Evolutionary conservation across 2,113 vertebrate species (phyloP).

Genomic region (Polypterus senegalus): DNA sequence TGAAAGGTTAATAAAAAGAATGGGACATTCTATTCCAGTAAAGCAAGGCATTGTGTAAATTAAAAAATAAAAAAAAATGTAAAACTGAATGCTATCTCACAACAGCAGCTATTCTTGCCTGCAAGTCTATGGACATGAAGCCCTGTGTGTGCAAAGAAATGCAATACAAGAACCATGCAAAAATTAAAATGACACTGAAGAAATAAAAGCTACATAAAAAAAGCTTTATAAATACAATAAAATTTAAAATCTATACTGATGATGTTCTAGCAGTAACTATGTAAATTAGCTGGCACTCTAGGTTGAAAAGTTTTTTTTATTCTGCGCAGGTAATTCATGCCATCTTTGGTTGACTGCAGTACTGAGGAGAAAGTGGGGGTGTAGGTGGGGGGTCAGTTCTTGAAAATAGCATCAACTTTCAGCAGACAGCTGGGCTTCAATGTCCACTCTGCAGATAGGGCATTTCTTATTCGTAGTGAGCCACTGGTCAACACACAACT

Average conservation of each 20-base stretch:
- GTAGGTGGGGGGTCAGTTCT: slow-evolving; percentile 29
- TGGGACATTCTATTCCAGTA: slow-evolving; percentile 79
- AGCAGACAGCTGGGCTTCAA: slow-evolving; percentile 93
- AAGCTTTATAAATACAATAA: slow-evolving; percentile 96
- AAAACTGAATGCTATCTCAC: slow-evolving; percentile 62
- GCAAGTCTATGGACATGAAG: slow-evolving; percentile 80
- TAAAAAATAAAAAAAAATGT: slow-evolving; percentile 36
- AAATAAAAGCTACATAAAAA: slow-evolving; percentile 73
- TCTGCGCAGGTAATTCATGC: slow-evolving; percentile 89
- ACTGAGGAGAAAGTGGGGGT: slow-evolving; percentile 58
- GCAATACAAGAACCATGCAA: slow-evolving; percentile 98
- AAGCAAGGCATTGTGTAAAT: slow-evolving; percentile 71
- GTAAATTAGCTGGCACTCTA: slow-evolving; percentile 82
- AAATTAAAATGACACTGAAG: slow-evolving; percentile 73
- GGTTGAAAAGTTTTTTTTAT: slow-evolving; percentile 68
- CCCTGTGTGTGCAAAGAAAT: slow-evolving; percentile 99
- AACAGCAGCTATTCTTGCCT: slow-evolving; percentile 91
- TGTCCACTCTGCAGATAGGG: slow-evolving; percentile 99
- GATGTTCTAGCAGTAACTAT: slow-evolving; percentile 79
- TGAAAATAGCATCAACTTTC: slow-evolving; percentile 92
- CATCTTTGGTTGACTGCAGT: slow-evolving; percentile 99
- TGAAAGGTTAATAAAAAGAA: slow-evolving; percentile 71
- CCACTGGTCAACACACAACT: slow-evolving; percentile 98
- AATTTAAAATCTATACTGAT: slow-evolving; percentile 75
- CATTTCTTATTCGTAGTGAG: slow-evolving; percentile 98